Evolutionary conservation across 2,797 vertebrate species (phyloP).

Genomic region (Esox masquinongy): DNA sequence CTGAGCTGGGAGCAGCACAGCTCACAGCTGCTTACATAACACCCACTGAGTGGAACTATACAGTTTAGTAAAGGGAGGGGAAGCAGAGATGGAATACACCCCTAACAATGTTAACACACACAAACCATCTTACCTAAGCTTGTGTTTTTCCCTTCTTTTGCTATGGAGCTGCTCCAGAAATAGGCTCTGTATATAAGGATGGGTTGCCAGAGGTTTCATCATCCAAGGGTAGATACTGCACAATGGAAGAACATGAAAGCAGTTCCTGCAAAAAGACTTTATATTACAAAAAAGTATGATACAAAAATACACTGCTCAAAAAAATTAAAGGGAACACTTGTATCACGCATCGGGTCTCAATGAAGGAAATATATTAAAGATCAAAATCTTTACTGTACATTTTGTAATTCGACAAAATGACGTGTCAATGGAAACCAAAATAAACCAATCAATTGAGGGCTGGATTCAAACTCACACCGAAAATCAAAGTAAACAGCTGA

Average conservation of each 20-base stretch:
- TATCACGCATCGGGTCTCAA: too few species aligned
- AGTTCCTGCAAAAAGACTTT: background rate
- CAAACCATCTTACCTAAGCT: constrained; percentile 54
- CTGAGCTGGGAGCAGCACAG: constrained; percentile 20
- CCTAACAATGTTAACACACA: constrained; percentile 37
- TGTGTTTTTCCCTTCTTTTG: constrained; percentile 59
- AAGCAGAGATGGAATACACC: constrained; percentile 39
- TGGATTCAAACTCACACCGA: too few species aligned
- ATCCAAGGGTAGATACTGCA: background rate
- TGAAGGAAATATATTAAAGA: too few species aligned
- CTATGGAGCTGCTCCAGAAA: constrained; percentile 60
- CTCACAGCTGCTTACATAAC: constrained; percentile 67
- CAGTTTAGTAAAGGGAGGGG: constrained; percentile 50
- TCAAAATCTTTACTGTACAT: too few species aligned
- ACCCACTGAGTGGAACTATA: constrained; percentile 39
- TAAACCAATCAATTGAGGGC: too few species aligned
- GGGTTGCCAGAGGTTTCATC: constrained; percentile 31
- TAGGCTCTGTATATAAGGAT: constrained; percentile 44
- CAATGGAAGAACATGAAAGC: background rate
- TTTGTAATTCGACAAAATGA: too few species aligned
- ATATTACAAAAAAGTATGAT: too few species aligned
- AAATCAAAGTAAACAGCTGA: too few species aligned
- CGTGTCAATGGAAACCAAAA: too few species aligned
- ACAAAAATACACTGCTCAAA: too few species aligned
- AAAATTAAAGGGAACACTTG: too few species aligned